Evolutionary conservation across 2,888 invertebrate species (phyloP).

Genomic region (Macrophya alboannulata): DNA sequence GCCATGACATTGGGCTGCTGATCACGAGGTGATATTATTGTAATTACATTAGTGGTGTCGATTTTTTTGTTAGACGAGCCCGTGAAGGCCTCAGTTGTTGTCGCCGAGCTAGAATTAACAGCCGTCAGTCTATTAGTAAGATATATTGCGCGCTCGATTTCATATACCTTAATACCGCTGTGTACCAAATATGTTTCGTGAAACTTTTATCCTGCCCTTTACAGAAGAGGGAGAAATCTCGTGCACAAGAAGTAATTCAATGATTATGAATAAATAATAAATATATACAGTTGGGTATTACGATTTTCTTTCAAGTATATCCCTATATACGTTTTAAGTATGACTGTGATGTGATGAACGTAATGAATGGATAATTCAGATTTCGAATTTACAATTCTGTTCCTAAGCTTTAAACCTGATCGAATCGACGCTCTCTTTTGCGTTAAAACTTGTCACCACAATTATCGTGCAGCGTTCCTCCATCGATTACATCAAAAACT

Average conservation of each 20-base stretch:
- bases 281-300: background rate
- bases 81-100: slow-evolving; percentile 22
- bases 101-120: background rate
- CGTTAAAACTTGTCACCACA: background rate
- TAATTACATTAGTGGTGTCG: slow-evolving; percentile 38
- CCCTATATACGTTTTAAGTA: background rate
- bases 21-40: slow-evolving; percentile 34
- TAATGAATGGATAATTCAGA: background rate
- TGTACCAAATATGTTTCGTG: slow-evolving; percentile 32
- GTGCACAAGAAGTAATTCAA: slow-evolving; percentile 36
- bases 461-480: background rate
- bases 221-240: slow-evolving; percentile 32
- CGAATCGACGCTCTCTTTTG: background rate
- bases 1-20: background rate
- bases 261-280: slow-evolving; percentile 26
- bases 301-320: background rate
- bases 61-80: slow-evolving; percentile 29
- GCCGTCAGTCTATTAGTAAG: slow-evolving; percentile 15
- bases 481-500: background rate
- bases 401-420: background rate
- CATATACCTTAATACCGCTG: background rate
- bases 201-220: slow-evolving; percentile 36
- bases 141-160: slow-evolving; percentile 4
- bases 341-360: background rate
- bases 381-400: background rate